phyloP scores from a whole-genome alignment of 2,113 vertebrate species.

The Tympanuchus pallidicinctus region DNA sequence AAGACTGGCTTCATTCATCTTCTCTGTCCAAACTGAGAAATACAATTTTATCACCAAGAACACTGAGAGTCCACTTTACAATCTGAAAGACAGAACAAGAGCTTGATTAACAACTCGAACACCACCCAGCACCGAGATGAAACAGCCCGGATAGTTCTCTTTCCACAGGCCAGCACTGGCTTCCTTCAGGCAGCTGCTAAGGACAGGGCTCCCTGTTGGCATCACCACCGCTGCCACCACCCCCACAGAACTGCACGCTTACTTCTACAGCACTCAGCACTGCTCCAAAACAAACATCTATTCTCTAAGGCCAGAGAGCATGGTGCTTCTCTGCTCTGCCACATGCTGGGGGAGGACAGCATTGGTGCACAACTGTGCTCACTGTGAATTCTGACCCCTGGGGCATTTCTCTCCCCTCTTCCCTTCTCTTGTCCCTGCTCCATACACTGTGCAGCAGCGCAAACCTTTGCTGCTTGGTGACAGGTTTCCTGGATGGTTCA shows the following conservation, averaged over 20 bases:
- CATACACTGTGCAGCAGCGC: not conserved
- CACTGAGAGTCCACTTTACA: not conserved
- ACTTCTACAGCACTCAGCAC: not conserved
- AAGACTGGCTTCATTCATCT: not conserved
- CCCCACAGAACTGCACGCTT: not conserved
- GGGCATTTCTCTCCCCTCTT: not conserved
- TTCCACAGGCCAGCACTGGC: not conserved
- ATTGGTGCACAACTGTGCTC: not conserved
- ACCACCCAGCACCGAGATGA: not conserved
- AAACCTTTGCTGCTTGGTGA: not conserved
- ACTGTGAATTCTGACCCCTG: not conserved
- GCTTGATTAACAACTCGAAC: not conserved
- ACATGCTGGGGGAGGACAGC: not conserved
- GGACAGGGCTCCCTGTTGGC: not conserved
- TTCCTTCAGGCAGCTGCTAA: not conserved
- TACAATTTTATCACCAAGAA: fast-evolving
- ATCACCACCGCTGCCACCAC: not conserved
- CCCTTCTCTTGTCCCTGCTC: not conserved
- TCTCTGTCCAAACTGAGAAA: not conserved
- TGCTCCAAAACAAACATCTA: not conserved
- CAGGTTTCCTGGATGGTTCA: not conserved
- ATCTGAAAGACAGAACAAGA: not conserved
- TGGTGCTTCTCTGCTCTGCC: not conserved
- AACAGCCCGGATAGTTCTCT: not conserved
- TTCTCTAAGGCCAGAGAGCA: not conserved